Evolutionary conservation across 2,797 vertebrate genomes (phyloP).

Genomic region (Aselliscus stoliczkanus): DNA sequence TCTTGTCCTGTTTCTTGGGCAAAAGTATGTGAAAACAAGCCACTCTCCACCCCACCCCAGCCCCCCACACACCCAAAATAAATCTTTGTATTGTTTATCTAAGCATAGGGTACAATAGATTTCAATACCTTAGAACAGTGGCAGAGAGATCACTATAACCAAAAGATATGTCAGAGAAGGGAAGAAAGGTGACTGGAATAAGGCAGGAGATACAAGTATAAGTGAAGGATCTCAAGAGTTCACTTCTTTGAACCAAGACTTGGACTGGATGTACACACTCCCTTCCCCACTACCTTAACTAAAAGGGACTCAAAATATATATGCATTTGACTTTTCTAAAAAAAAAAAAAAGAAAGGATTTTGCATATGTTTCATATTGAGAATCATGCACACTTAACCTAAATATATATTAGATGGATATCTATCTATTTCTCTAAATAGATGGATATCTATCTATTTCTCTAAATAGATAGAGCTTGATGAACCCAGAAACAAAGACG

Average conservation of each 20-base stretch:
- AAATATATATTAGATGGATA: too few species aligned
- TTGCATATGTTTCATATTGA: not conserved
- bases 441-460: too few species aligned
- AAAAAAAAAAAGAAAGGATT: not conserved
- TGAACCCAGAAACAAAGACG: not conserved
- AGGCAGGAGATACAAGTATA: not conserved
- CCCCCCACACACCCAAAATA: fast-evolving
- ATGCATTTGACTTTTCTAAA: not conserved
- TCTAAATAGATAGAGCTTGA: too few species aligned
- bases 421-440: too few species aligned
- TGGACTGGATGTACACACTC: not conserved
- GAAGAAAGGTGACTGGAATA: not conserved
- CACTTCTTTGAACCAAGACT: not conserved
- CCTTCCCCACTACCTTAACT: not conserved
- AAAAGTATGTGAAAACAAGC: not conserved
- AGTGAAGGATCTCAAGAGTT: not conserved
- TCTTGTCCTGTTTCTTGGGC: not conserved
- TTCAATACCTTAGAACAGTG: not conserved
- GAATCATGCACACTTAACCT: not conserved
- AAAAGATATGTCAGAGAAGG: not conserved
- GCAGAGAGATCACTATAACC: not conserved
- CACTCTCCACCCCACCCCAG: fast-evolving
- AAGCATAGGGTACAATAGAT: not conserved
- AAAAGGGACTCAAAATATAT: not conserved
- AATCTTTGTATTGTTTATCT: not conserved